A percentile compares a stretch with the other conserved stretches of the same genome.
phyloP scores from a whole-genome alignment of 1,140 invertebrate species.

The Stenopsyche tienmushanensis region DNA sequence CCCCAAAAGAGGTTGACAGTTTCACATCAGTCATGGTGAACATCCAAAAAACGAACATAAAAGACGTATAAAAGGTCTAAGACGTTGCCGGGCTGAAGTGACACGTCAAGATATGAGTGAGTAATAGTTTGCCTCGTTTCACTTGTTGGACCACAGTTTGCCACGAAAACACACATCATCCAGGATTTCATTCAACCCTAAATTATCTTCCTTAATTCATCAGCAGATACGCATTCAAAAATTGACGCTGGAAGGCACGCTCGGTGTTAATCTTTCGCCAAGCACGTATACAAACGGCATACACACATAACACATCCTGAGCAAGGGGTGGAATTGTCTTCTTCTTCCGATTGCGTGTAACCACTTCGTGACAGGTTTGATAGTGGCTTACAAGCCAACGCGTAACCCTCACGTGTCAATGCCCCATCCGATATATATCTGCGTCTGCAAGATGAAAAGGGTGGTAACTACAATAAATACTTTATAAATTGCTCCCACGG shows the following conservation, averaged over 20 bases:
- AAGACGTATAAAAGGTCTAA: constrained; percentile 22
- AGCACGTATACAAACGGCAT: background rate
- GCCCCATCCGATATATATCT: too few relatives aligned
- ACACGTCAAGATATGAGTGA: constrained; percentile 34
- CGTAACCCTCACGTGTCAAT: too few relatives aligned
- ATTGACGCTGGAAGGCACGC: background rate
- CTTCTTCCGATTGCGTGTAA: too few relatives aligned
- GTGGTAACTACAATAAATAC: too few relatives aligned
- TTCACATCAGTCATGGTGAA: constrained; percentile 29
- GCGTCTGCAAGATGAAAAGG: too few relatives aligned
- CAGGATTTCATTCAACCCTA: background rate
- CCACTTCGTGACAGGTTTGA: too few relatives aligned
- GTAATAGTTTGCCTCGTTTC: constrained; percentile 25
- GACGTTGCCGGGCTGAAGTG: constrained; percentile 22
- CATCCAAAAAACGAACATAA: constrained; percentile 17
- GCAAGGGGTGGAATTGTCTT: background rate
- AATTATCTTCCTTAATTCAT: too few relatives aligned
- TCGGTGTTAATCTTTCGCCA: background rate
- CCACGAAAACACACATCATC: background rate
- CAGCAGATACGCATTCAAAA: background rate
- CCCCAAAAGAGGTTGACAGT: constrained; percentile 23
- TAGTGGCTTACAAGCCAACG: too few relatives aligned
- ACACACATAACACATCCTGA: background rate
- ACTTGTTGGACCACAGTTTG: constrained; percentile 21
- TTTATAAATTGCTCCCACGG: too few relatives aligned